Conservation (phyloP, 2,888 invertebrate genomes). For the Nebria salina region DNA sequence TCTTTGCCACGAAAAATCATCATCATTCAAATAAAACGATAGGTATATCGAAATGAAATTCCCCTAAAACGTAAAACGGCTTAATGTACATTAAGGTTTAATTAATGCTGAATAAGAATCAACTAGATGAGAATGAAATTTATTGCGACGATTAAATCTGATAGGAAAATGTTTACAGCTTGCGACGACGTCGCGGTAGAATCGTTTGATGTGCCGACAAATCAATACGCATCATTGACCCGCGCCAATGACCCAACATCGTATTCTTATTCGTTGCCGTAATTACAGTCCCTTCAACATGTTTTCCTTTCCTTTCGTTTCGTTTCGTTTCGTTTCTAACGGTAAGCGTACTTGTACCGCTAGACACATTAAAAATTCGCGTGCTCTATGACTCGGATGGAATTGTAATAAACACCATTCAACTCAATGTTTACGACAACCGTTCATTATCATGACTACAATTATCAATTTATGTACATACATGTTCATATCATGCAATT, state of each 20-base stretch:
- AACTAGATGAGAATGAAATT: conserved; percentile 4
- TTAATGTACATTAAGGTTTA: too few relatives aligned
- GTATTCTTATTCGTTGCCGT: neutral
- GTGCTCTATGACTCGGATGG: conserved; percentile 6
- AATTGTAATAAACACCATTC: neutral
- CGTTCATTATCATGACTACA: too few relatives aligned
- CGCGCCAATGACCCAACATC: conserved; percentile 18
- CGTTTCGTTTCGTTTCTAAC: conserved; percentile 1
- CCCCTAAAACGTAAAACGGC: neutral
- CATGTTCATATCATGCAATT: too few relatives aligned
- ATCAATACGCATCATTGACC: conserved; percentile 42
- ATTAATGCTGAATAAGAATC: neutral
- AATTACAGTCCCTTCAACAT: conserved; percentile 10
- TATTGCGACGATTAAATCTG: conserved; percentile 8
- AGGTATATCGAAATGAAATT: too few relatives aligned
- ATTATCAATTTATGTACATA: too few relatives aligned
- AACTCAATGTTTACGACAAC: too few relatives aligned
- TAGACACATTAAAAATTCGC: conserved; percentile 9
- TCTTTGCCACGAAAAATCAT: neutral
- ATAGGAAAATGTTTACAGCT: conserved; percentile 29
- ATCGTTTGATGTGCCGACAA: conserved; percentile 33
- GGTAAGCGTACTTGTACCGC: conserved; percentile 6
- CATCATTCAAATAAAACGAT: too few relatives aligned
- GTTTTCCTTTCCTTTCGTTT: neutral
- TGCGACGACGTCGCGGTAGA: conserved; percentile 14